Percentiles rank a stretch among this genome's conserved stretches.
These are phyloP conservation scores for Herpailurus yagouaroundi DNA, from an alignment of 2,113 vertebrate genomes.

Conservation along the genomic window DNA sequence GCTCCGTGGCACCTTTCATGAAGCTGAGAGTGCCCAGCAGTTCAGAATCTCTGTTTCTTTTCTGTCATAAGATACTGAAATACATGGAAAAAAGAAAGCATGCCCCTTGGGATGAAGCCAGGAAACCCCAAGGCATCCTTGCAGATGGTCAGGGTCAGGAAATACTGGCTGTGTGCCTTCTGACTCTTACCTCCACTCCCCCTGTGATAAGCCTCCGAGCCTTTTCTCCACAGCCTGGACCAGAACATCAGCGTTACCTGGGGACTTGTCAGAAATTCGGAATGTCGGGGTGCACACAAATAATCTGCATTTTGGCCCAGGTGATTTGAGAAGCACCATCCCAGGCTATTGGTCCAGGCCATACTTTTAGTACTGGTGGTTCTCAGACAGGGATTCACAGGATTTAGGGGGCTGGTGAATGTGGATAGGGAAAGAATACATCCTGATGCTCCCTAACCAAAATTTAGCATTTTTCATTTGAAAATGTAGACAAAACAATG, in stretches of 20 bases:
- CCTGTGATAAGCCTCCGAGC: background rate
- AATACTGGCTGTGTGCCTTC: background rate
- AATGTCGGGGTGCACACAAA: fast-evolving
- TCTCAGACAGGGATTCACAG: background rate
- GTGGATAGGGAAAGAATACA: background rate
- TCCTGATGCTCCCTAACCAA: background rate
- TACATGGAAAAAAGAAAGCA: background rate
- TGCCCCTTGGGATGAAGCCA: background rate
- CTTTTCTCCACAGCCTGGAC: background rate
- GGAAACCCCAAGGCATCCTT: background rate
- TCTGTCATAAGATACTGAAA: background rate
- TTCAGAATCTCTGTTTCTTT: background rate
- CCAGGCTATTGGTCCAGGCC: background rate
- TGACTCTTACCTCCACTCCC: background rate
- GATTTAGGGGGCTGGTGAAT: background rate
- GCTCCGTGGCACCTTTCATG: background rate
- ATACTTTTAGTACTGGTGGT: background rate
- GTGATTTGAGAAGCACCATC: background rate
- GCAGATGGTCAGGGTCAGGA: background rate
- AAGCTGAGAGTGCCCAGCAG: background rate
- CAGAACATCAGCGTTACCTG: background rate
- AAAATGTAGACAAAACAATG: background rate
- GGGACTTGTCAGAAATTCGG: background rate
- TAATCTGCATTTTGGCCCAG: background rate
- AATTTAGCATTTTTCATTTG: background rate